Conservation (phyloP, 1,140 invertebrate genomes). For the Trichonephila clavata region DNA sequence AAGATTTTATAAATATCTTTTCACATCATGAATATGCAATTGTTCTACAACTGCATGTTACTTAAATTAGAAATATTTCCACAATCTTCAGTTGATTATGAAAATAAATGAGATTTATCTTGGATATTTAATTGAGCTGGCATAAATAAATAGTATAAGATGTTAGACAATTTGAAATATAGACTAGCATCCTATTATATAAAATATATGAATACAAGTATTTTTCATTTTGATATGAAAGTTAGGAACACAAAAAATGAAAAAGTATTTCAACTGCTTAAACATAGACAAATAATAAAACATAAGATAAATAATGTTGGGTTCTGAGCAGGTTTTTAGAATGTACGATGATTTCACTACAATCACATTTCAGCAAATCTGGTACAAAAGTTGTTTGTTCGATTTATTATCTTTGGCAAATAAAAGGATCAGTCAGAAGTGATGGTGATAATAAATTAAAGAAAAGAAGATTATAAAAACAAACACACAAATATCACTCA, state of each 20-base stretch:
- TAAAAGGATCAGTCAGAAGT: not conserved
- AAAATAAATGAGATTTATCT: no score
- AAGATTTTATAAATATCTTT: not conserved
- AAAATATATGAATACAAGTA: not conserved
- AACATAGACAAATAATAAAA: not conserved
- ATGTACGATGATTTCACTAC: not conserved
- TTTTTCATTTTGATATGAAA: not conserved
- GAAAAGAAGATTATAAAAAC: not conserved
- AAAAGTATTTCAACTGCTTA: not conserved
- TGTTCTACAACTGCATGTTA: not conserved
- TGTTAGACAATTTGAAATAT: not conserved
- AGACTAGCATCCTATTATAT: conserved; percentile 22
- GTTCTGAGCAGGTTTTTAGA: not conserved
- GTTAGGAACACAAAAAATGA: not conserved
- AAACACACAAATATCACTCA: conserved; percentile 8
- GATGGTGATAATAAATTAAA: conserved; percentile 26
- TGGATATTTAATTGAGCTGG: no score
- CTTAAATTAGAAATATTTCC: no score
- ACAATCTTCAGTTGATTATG: no score
- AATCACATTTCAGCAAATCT: not conserved
- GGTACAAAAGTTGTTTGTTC: not conserved
- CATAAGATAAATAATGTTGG: not conserved
- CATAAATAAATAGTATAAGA: not conserved
- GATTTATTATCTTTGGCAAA: conserved; percentile 44
- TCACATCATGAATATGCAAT: not conserved